phyloP scores from a whole-genome alignment of 2,113 vertebrate species.

The Saimiri boliviensis region DNA sequence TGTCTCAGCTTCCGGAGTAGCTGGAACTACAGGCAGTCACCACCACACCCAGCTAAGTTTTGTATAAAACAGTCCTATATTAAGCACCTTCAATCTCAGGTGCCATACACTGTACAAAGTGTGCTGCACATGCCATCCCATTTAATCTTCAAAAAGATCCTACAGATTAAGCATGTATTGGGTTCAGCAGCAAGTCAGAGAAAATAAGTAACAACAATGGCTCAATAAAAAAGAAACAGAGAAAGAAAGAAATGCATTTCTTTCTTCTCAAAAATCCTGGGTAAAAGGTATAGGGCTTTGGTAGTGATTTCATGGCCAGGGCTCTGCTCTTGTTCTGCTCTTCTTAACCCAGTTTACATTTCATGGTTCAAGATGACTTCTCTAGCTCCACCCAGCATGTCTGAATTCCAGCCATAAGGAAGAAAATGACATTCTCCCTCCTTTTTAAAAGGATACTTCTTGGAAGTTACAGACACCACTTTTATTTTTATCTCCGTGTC shows the following conservation, averaged over 20 bases:
- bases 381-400: not conserved
- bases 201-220: not conserved
- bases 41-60: no score
- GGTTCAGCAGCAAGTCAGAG: not conserved
- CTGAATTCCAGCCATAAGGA: not conserved
- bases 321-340: not conserved
- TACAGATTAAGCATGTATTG: not conserved
- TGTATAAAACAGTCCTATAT: not conserved
- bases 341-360: not conserved
- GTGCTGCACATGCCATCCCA: not conserved
- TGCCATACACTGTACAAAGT: not conserved
- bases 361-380: not conserved
- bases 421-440: not conserved
- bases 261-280: not conserved
- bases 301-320: fast-evolving
- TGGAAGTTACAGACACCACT: not conserved
- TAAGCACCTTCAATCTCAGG: not conserved
- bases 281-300: not conserved
- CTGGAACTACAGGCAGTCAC: no score
- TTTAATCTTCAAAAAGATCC: not conserved
- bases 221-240: not conserved
- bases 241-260: not conserved
- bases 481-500: not conserved
- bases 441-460: not conserved
- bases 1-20: no score